Conservation (phyloP, 2,113 vertebrate species). For the Oreocharis arfaki region DNA sequence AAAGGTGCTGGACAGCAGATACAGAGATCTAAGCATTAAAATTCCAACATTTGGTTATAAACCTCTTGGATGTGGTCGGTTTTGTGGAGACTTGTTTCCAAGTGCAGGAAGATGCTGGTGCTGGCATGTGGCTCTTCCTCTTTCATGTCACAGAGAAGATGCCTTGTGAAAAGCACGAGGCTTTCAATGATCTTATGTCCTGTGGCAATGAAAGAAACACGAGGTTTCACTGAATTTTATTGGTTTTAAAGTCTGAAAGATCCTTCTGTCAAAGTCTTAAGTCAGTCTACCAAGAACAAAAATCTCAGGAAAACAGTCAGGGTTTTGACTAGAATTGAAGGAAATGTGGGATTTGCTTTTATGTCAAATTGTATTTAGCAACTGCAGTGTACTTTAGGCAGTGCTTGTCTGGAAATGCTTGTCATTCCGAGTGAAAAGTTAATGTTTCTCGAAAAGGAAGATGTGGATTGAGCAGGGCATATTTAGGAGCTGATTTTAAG, state of each 20-base stretch:
- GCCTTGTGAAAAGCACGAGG: conserved; percentile 60
- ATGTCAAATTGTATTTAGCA: neutral
- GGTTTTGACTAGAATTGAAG: neutral
- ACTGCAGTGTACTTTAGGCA: neutral
- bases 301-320: neutral
- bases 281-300: neutral
- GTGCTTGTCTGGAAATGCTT: neutral
- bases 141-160: conserved; percentile 5
- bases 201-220: neutral
- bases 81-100: neutral
- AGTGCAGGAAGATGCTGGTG: conserved; percentile 14
- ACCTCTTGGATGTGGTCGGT: neutral
- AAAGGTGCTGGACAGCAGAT: neutral
- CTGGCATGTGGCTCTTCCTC: conserved; percentile 35
- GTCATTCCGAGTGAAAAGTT: neutral
- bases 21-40: neutral
- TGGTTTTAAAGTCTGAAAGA: neutral
- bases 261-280: neutral
- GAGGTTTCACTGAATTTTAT: neutral
- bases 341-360: neutral
- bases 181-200: neutral
- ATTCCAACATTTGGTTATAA: fast-evolving
- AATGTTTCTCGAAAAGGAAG: neutral
- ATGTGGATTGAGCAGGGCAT: neutral
- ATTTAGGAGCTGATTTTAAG: neutral